Evolutionary conservation across 2,113 vertebrate species (phyloP).

Genomic region (Philantomba maxwellii): DNA sequence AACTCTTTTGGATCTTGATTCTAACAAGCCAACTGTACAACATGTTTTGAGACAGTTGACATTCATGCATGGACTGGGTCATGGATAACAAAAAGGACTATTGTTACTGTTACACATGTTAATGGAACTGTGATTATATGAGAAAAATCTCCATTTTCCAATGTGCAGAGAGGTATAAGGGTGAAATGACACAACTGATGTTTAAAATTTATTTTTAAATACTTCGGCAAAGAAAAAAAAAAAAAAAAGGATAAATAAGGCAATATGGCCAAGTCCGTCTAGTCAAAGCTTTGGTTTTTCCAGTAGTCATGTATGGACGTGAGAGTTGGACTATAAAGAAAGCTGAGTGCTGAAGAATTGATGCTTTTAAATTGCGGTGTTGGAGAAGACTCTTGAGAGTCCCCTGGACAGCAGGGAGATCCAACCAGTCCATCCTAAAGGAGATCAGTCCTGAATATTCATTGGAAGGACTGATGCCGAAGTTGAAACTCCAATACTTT

Average conservation of each 20-base stretch:
- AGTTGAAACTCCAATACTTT: neutral
- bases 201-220: conserved; percentile 39
- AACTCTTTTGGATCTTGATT: neutral
- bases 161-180: neutral
- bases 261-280: neutral
- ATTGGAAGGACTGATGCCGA: neutral
- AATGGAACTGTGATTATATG: neutral
- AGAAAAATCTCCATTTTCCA: neutral
- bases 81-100: neutral
- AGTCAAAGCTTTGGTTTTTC: neutral
- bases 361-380: neutral
- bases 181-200: neutral
- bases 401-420: neutral
- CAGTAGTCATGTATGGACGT: neutral
- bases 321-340: neutral
- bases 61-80: neutral
- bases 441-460: neutral
- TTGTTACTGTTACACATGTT: conserved; percentile 18
- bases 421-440: neutral
- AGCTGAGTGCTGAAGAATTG: neutral
- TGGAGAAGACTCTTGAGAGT: neutral
- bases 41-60: conserved; percentile 30
- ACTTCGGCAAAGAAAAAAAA: neutral
- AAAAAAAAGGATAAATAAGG: neutral
- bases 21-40: conserved; percentile 2